These are phyloP conservation scores for Zygogramma bicolorata DNA, from an alignment of 2,888 invertebrate species.

Conservation along the genomic window DNA sequence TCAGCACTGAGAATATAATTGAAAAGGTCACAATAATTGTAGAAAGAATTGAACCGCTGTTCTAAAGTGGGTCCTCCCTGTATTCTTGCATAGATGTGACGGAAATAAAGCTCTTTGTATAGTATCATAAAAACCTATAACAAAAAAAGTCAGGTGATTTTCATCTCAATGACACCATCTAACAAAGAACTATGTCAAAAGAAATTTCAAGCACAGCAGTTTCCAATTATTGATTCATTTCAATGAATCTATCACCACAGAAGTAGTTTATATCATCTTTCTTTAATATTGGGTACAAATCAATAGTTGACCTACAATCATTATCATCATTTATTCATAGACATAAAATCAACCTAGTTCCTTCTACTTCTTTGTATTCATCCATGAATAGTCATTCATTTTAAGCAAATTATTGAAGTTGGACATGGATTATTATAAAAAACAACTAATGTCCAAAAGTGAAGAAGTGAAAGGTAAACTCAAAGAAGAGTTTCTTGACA, in stretches of 20 bases:
- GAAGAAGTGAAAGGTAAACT: constrained; percentile 52
- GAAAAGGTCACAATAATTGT: constrained; percentile 98
- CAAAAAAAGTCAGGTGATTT: too few relatives aligned
- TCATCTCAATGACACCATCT: too few relatives aligned
- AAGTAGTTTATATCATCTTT: neutral
- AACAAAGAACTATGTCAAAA: too few relatives aligned
- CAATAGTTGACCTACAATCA: constrained; percentile 13
- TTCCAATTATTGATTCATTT: too few relatives aligned
- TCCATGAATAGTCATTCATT: too few relatives aligned
- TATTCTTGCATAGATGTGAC: constrained; percentile 96
- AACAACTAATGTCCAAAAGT: constrained; percentile 52
- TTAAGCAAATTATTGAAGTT: too few relatives aligned
- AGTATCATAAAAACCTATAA: constrained; percentile 90
- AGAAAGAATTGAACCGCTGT: constrained; percentile 95
- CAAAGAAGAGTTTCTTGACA: constrained; percentile 49
- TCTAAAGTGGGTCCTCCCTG: constrained; percentile 91
- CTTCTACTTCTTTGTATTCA: too few relatives aligned
- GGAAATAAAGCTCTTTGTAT: constrained; percentile 97
- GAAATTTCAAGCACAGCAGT: too few relatives aligned
- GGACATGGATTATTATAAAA: constrained; percentile 59
- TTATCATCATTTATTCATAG: constrained; percentile 1
- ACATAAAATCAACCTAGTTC: too few relatives aligned
- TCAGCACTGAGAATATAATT: constrained; percentile 94
- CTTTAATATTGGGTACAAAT: neutral
- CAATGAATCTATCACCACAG: too few relatives aligned